A percentile compares a stretch with the other conserved stretches of the same genome.
phyloP scores from a whole-genome alignment of 1,140 invertebrate genomes.

The Neotoxoptera formosana region DNA sequence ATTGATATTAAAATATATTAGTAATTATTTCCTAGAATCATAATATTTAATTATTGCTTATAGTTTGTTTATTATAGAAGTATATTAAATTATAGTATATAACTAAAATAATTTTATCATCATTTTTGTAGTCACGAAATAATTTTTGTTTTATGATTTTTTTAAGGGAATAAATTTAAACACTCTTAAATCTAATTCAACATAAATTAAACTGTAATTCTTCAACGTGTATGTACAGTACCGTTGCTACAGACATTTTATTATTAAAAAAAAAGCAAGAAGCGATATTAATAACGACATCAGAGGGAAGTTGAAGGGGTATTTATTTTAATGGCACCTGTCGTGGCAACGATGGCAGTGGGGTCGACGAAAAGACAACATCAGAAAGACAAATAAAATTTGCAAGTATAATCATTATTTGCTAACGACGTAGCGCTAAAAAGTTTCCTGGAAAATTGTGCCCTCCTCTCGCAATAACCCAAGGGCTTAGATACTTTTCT shows the following conservation, averaged over 20 bases:
- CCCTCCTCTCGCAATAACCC: not conserved
- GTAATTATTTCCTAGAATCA: not conserved
- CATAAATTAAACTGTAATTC: not conserved
- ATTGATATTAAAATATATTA: too few relatives aligned
- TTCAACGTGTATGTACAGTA: not conserved
- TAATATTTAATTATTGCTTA: not conserved
- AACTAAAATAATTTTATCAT: not conserved
- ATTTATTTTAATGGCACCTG: constrained; percentile 36
- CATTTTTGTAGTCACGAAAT: not conserved
- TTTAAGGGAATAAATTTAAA: not conserved
- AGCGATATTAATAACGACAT: constrained; percentile 16
- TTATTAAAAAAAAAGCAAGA: not conserved
- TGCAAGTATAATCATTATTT: constrained; percentile 40
- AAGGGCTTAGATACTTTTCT: constrained; percentile 25
- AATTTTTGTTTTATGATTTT: not conserved
- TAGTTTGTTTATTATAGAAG: not conserved
- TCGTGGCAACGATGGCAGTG: not conserved
- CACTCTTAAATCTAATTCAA: not conserved
- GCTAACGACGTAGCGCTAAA: constrained; percentile 27
- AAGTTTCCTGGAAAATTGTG: constrained; percentile 15
- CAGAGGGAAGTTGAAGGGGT: not conserved
- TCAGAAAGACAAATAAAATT: constrained; percentile 42
- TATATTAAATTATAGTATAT: not conserved
- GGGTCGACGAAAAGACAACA: constrained; percentile 9
- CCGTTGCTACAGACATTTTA: not conserved